Percentiles rank a stretch among this genome's conserved stretches.
Conservation (phyloP, 2,113 vertebrate species). For the Baryphthengus martii region DNA sequence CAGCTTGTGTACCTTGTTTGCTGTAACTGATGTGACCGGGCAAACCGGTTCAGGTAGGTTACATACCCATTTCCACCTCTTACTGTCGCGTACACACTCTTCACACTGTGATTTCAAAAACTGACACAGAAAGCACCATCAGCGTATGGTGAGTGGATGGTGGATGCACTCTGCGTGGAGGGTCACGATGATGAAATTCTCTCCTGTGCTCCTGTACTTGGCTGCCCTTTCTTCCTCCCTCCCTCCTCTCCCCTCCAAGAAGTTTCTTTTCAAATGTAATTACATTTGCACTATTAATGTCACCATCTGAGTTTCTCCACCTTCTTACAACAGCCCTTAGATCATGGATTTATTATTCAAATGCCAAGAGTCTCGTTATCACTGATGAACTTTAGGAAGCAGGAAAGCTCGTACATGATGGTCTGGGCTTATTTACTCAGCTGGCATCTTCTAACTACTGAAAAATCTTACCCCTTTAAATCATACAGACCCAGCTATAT, state of each 20-base stretch:
- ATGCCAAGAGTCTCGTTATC: slow-evolving; percentile 55
- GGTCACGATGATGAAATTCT: not conserved
- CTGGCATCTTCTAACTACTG: not conserved
- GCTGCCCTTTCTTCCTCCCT: slow-evolving; percentile 14
- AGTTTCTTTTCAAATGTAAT: slow-evolving; percentile 13
- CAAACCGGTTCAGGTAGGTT: not conserved
- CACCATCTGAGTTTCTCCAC: not conserved
- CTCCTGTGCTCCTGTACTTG: not conserved
- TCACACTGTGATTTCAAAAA: not conserved
- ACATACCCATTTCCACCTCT: not conserved
- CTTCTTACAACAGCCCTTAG: not conserved
- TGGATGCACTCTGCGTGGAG: not conserved
- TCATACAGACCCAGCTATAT: not conserved
- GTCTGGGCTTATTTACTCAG: slow-evolving; percentile 6
- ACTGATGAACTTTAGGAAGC: slow-evolving; percentile 36
- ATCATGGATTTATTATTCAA: slow-evolving; percentile 45
- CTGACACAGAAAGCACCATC: not conserved
- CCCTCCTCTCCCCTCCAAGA: not conserved
- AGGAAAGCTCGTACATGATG: not conserved
- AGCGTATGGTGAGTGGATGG: accelerated
- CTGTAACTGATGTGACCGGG: not conserved
- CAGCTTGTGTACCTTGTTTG: accelerated
- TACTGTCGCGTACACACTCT: accelerated
- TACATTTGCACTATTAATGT: not conserved
- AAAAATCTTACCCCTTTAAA: slow-evolving; percentile 40